phyloP scores from a whole-genome alignment of 2,113 vertebrate genomes.

The Cairina moschata region DNA sequence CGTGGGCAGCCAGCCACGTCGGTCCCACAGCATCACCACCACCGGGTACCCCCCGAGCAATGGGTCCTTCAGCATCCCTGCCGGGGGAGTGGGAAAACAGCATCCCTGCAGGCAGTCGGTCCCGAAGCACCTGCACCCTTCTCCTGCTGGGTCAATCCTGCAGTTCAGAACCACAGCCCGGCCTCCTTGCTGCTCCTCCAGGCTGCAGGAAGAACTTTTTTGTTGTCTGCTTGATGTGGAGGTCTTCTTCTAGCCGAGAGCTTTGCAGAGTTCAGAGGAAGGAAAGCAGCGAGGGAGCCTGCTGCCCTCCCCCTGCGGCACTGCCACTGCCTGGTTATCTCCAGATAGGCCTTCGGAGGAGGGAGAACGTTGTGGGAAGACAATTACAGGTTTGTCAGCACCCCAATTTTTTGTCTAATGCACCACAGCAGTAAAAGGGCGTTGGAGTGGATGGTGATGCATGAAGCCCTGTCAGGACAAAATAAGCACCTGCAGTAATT shows the following conservation, averaged over 20 bases:
- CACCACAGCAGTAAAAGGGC: background rate
- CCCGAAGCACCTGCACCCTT: background rate
- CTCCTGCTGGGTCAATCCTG: background rate
- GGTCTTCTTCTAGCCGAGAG: background rate
- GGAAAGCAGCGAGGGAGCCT: background rate
- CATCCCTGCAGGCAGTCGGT: background rate
- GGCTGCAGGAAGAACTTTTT: background rate
- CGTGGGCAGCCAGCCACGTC: accelerated
- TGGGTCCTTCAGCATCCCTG: background rate
- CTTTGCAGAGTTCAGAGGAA: background rate
- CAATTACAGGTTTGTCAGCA: background rate
- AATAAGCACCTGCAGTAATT: conserved; percentile 16
- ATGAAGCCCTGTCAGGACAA: background rate
- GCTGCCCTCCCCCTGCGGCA: background rate
- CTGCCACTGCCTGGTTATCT: background rate
- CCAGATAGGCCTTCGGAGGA: background rate
- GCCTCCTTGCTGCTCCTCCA: background rate
- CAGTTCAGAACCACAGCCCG: background rate
- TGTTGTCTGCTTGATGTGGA: too few species aligned
- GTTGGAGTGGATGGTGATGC: background rate
- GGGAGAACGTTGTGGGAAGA: background rate
- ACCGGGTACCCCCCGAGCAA: background rate
- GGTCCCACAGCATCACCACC: background rate
- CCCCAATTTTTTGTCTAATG: background rate
- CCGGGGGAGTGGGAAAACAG: accelerated